A percentile compares a stretch with the other conserved stretches of the same genome.
Conservation (phyloP, 2,113 vertebrate species). For the Erythrocercus mccallii region DNA sequence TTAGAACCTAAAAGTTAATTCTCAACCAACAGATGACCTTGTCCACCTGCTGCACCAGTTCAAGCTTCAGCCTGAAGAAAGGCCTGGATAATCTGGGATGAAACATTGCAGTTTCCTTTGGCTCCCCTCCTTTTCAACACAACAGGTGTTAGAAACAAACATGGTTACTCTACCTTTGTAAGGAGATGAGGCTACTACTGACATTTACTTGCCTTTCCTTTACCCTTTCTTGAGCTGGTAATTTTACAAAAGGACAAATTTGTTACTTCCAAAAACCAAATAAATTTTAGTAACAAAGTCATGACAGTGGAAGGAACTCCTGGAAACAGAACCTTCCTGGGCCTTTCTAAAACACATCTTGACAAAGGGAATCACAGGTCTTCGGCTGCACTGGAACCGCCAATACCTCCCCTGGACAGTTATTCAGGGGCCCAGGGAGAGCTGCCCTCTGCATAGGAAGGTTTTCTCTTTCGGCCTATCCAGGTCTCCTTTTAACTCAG, state of each 20-base stretch:
- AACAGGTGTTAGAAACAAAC: not conserved
- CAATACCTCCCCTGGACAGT: not conserved
- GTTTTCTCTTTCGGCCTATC: not conserved
- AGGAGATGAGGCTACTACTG: not conserved
- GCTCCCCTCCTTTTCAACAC: not conserved
- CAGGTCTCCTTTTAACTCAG: slow-evolving; percentile 17
- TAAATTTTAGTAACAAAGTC: not conserved
- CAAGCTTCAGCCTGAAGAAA: not conserved
- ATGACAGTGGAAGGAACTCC: not conserved
- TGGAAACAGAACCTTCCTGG: not conserved
- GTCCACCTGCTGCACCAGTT: not conserved
- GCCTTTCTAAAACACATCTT: not conserved
- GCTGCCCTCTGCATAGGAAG: not conserved
- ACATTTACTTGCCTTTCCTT: not conserved
- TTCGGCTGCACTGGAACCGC: not conserved
- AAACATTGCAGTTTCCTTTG: not conserved
- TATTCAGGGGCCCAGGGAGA: not conserved
- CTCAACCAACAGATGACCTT: not conserved
- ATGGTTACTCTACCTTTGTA: not conserved
- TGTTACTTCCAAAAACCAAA: not conserved
- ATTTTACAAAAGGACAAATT: not conserved
- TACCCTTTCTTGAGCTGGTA: not conserved
- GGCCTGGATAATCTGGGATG: not conserved
- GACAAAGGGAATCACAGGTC: rapidly evolving
- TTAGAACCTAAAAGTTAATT: not conserved